These are phyloP conservation scores for Mormyrus proboscirostris DNA, from an alignment of 2,797 vertebrate species.

Conservation along the genomic window DNA sequence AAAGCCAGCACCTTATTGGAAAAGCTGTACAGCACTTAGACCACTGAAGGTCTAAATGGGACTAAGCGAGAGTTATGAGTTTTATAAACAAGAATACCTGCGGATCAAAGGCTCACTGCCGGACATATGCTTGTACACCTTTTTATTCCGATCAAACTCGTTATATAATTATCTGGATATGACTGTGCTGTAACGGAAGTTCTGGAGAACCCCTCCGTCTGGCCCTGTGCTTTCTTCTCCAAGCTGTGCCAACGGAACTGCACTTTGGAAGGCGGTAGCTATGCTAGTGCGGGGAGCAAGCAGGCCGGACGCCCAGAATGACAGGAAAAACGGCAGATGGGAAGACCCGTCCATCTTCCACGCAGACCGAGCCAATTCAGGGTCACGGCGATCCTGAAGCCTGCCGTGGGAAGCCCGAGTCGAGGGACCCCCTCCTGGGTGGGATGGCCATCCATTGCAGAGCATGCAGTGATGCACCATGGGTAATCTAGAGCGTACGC, in stretches of 20 bases:
- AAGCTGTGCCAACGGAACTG: not conserved
- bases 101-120: not conserved
- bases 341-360: not conserved
- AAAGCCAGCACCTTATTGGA: not conserved
- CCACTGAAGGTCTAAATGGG: not conserved
- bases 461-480: not conserved
- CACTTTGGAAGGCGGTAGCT: not conserved
- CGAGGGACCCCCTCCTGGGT: not conserved
- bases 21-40: not conserved
- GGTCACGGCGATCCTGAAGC: not conserved
- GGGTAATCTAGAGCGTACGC: not conserved
- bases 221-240: not conserved
- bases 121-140: not conserved
- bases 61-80: not conserved
- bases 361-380: not conserved
- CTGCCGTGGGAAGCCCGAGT: not conserved
- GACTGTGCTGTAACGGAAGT: not conserved
- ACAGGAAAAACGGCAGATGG: not conserved
- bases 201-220: not conserved
- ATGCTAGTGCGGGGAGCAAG: not conserved
- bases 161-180: not conserved
- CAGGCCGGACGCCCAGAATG: not conserved
- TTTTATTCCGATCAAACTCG: not conserved
- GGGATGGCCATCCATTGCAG: not conserved
- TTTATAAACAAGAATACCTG: not conserved